Percentiles rank a stretch among this genome's conserved stretches.
phyloP scores from a whole-genome alignment of 2,113 vertebrate genomes.

The Coturnix japonica region DNA sequence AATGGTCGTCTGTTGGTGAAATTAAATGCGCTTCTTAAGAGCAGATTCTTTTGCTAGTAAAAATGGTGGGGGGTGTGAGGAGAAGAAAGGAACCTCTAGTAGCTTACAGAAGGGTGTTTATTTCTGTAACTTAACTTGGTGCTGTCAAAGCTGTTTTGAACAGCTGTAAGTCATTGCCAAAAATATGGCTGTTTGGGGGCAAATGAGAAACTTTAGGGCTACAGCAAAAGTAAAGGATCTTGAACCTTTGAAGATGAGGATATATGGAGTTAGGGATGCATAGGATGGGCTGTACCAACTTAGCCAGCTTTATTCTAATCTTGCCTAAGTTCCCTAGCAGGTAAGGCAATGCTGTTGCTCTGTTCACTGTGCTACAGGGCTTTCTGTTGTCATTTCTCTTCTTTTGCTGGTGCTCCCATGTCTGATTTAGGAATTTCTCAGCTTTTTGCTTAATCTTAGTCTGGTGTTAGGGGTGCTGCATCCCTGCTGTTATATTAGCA shows the following conservation, averaged over 20 bases:
- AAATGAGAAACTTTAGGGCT: background rate
- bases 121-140: background rate
- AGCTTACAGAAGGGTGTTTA: background rate
- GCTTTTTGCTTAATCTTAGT: background rate
- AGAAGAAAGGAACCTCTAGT: background rate
- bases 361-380: background rate
- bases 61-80: background rate
- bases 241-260: background rate
- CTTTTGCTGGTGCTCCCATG: background rate
- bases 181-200: background rate
- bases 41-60: background rate
- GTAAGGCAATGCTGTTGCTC: background rate
- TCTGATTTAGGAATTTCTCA: conserved; percentile 8
- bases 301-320: background rate
- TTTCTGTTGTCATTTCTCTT: background rate
- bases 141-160: background rate
- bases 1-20: background rate
- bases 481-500: rapidly evolving
- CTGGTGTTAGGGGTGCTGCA: background rate
- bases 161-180: background rate
- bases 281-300: background rate
- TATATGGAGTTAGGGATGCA: background rate
- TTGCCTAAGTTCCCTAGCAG: background rate
- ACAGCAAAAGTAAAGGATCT: background rate
- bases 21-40: conserved; percentile 4